Conservation (phyloP, 2,888 invertebrate species). For the Tribolium freemani region DNA sequence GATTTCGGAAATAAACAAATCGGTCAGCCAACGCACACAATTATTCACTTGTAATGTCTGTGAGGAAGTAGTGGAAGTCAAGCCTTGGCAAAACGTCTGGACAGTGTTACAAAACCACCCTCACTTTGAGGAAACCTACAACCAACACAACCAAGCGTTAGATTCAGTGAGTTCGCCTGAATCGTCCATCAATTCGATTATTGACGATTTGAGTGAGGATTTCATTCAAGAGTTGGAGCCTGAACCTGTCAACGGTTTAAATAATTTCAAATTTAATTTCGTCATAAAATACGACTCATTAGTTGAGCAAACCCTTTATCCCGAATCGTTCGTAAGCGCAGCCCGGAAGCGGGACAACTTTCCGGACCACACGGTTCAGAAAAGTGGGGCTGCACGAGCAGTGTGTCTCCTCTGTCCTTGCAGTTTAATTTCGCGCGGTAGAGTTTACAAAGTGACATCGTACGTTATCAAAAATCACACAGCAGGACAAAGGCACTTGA, state of each 20-base stretch:
- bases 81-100: slow-evolving; percentile 52
- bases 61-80: slow-evolving; percentile 44
- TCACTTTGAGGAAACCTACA: slow-evolving; percentile 53
- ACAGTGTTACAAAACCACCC: slow-evolving; percentile 51
- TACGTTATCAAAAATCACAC: slow-evolving; percentile 52
- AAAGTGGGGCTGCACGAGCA: slow-evolving; percentile 46
- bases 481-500: slow-evolving; percentile 55
- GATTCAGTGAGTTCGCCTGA: slow-evolving; percentile 24
- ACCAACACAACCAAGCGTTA: slow-evolving; percentile 46
- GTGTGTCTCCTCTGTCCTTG: slow-evolving; percentile 57
- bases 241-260: slow-evolving; percentile 37
- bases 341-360: slow-evolving; percentile 51
- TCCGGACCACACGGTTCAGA: slow-evolving; percentile 50
- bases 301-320: slow-evolving; percentile 53
- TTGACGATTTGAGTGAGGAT: slow-evolving; percentile 11
- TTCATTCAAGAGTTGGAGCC: neutral
- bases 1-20: slow-evolving; percentile 47
- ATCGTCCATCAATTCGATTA: slow-evolving; percentile 1
- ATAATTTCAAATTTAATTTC: slow-evolving; percentile 53
- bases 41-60: slow-evolving; percentile 51
- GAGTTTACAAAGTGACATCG: slow-evolving; percentile 42
- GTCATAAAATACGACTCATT: slow-evolving; percentile 47
- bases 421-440: slow-evolving; percentile 46
- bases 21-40: slow-evolving; percentile 27
- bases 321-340: slow-evolving; percentile 47